These are phyloP conservation scores for Menidia menidia DNA, from an alignment of 2,797 vertebrate species.

Conservation along the genomic window DNA sequence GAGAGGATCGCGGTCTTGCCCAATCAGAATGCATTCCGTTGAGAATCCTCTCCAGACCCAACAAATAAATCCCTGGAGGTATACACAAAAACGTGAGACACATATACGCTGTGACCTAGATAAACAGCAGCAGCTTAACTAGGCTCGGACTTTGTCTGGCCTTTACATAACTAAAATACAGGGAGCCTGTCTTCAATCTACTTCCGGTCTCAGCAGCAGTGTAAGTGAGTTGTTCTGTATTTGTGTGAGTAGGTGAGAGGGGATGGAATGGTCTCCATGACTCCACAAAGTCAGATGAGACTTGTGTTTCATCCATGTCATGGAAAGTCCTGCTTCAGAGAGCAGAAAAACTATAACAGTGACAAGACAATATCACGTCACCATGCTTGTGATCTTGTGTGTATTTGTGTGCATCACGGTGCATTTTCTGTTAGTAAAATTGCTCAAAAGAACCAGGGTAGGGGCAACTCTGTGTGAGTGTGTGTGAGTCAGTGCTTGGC, in stretches of 20 bases:
- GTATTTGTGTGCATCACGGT: background rate
- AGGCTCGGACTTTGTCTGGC: constrained; percentile 46
- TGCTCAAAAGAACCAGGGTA: constrained; percentile 23
- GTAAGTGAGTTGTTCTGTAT: constrained; percentile 7
- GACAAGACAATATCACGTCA: constrained; percentile 16
- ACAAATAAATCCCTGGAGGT: constrained; percentile 47
- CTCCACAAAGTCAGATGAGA: constrained; percentile 47
- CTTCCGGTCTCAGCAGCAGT: constrained; percentile 12
- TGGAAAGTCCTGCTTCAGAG: constrained; percentile 34
- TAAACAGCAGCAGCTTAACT: constrained; percentile 51
- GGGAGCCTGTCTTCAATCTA: constrained; percentile 59
- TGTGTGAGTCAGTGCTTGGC: constrained; percentile 23
- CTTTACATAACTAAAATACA: constrained; percentile 37
- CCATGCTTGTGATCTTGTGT: constrained; percentile 4
- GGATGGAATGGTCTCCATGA: background rate
- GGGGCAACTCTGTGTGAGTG: constrained; percentile 17
- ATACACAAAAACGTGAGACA: constrained; percentile 48
- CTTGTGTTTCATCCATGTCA: constrained; percentile 54
- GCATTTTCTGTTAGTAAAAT: constrained; percentile 27
- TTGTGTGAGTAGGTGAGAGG: constrained; percentile 1
- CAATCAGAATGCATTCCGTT: constrained; percentile 71
- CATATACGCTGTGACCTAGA: constrained; percentile 53
- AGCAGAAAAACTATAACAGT: constrained; percentile 38
- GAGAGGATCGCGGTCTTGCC: constrained; percentile 53
- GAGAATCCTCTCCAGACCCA: constrained; percentile 65